Base-by-base conservation (phyloP, 1,140 invertebrate species). In the Ruditapes philippinarum region DNA sequence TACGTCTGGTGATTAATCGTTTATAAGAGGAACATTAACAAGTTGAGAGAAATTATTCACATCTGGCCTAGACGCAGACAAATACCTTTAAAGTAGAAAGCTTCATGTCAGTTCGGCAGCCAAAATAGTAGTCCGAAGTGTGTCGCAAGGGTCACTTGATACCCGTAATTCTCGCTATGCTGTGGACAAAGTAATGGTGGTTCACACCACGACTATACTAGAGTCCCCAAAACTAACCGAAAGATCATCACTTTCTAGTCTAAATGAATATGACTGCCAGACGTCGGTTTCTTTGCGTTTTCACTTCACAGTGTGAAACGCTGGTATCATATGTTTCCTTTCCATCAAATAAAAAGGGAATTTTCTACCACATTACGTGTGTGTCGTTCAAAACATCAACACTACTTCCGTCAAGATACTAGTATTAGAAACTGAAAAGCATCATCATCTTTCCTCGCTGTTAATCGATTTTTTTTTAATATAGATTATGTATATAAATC, bases 171-270 rank as follows among this genome's bases (percentile, higher is more conserved):
- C 74, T 14, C 74, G 28, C 74, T 17, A 28, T 57, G 49, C 36
- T 54, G 45, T 36, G 42, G 31, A 22, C 31, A 36, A 4, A 28
- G 31, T 84, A 68, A 84, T 73, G 62, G 45, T 33, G 65, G n/a
- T 36, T 84, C 31, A 84, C 82, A 84, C 82, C 9, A 40, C 12
- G 14, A n/a, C 36, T 31, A 22, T 73, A 42, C 36, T 38, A 22
- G 31, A 70, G 49, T 70, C 65, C 38, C 25, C 12, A 49, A 54
- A 0, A 28, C 17, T 51, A 38, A 68, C 45, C 82, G 57, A 40
- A 84, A 84, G 82, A 84, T 73, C 31, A 68, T 84, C 82, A 73
- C 45, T 19, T 84, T 42, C n/a, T 65, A 42, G 51, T 25, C 22
- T 70, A 54, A 70, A 45, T 49, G 62, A 33, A 84, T 49, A 70